Conservation (phyloP, 1,140 invertebrate genomes). For the Pseudachorutes palmiensis region DNA sequence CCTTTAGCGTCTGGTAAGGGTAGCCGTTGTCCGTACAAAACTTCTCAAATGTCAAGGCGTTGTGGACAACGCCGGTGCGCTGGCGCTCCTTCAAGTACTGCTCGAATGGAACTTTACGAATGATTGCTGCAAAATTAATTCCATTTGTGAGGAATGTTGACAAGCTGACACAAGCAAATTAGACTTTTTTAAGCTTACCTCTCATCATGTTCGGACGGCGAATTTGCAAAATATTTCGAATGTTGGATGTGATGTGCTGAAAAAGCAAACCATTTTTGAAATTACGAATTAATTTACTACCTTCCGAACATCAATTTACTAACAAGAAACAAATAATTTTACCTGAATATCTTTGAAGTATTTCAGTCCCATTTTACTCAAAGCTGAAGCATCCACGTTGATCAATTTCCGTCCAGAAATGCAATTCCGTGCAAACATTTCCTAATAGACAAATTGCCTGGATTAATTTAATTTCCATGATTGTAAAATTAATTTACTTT, state of each 20-base stretch:
- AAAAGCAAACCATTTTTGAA: not conserved
- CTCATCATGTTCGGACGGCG: conserved; percentile 29
- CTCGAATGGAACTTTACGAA: conserved; percentile 25
- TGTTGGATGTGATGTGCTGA: conserved; percentile 21
- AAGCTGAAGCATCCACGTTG: conserved; percentile 22
- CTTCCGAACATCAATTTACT: conserved; percentile 15
- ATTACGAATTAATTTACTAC: too few relatives aligned
- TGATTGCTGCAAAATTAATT: conserved; percentile 17
- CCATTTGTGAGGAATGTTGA: too few relatives aligned
- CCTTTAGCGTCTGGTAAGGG: conserved; percentile 16
- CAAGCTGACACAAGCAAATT: too few relatives aligned
- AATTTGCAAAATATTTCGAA: conserved; percentile 28
- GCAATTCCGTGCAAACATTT: conserved; percentile 26
- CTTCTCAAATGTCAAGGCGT: conserved; percentile 24
- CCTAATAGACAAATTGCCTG: conserved; percentile 9
- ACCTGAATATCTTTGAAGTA: conserved; percentile 30
- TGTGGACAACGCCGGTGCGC: conserved; percentile 13
- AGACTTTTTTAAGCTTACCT: too few relatives aligned
- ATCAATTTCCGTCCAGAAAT: conserved; percentile 26
- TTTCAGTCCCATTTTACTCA: conserved; percentile 32
- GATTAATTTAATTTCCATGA: not conserved
- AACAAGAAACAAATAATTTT: too few relatives aligned
- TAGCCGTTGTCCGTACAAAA: conserved; percentile 27
- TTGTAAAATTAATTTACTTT: conserved; percentile 14
- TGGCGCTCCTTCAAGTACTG: conserved; percentile 18